A percentile compares a stretch with the other conserved stretches of the same genome.
These are phyloP conservation scores for Percopsis transmontana DNA, from an alignment of 2,113 vertebrate genomes.

Conservation along the genomic window DNA sequence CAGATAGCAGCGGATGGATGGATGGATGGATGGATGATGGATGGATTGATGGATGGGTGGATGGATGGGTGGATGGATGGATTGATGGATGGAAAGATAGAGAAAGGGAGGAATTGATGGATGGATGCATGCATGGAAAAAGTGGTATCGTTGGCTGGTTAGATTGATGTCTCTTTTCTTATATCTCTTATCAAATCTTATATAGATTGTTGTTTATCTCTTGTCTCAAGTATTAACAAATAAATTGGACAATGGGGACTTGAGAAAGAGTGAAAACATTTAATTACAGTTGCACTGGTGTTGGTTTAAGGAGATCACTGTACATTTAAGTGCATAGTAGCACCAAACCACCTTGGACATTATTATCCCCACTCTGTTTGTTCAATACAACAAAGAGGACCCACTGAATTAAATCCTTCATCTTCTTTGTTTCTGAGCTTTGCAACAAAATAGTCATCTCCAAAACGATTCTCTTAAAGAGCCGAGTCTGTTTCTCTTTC, in stretches of 20 bases:
- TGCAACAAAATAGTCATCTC: conserved; percentile 2
- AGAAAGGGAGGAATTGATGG: neutral
- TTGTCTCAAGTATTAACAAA: neutral
- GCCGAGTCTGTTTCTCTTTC: conserved; percentile 56
- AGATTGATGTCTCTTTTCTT: conserved; percentile 3
- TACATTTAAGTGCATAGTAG: neutral
- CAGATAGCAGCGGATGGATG: conserved; percentile 46
- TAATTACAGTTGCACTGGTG: neutral
- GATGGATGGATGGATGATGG: conserved; percentile 48
- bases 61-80: neutral
- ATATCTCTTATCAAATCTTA: no score
- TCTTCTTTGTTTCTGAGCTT: conserved; percentile 25
- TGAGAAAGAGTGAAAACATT: neutral
- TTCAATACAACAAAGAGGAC: conserved; percentile 5
- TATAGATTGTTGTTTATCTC: neutral
- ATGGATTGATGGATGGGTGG: conserved; percentile 13
- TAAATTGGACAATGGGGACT: neutral
- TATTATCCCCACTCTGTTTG: neutral
- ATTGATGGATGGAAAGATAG: neutral
- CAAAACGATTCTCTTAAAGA: conserved; percentile 50
- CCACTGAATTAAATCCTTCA: conserved; percentile 29
- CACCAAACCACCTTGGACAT: conserved; percentile 4
- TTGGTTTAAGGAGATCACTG: conserved; percentile 4
- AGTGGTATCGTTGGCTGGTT: neutral
- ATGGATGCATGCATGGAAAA: conserved; percentile 16